Conservation (phyloP, 2,888 invertebrate species). For the Choristoneura rosaceana region DNA sequence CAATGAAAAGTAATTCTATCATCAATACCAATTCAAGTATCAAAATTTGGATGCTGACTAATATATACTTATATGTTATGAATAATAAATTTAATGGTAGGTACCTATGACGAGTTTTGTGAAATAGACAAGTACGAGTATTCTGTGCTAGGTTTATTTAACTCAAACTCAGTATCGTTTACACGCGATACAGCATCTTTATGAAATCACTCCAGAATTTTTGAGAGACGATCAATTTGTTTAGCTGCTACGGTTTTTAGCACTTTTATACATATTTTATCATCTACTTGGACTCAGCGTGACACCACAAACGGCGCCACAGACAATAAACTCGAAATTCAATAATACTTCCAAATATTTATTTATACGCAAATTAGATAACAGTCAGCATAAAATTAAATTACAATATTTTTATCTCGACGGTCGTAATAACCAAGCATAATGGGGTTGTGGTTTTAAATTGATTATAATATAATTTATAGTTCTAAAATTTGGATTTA, state of each 20-base stretch:
- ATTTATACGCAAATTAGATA: slow-evolving; percentile 25
- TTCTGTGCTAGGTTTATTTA: too few relatives aligned
- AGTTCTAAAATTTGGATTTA: slow-evolving; percentile 31
- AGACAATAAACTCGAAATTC: slow-evolving; percentile 2
- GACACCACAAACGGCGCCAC: background rate
- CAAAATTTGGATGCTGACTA: too few relatives aligned
- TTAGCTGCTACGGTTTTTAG: background rate
- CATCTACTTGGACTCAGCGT: background rate
- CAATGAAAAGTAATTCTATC: too few relatives aligned
- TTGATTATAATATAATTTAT: slow-evolving; percentile 35
- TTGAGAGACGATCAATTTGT: background rate
- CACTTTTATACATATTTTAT: slow-evolving; percentile 14
- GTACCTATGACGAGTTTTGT: too few relatives aligned
- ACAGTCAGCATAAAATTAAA: slow-evolving; percentile 22
- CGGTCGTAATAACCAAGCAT: slow-evolving; percentile 21
- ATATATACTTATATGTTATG: too few relatives aligned
- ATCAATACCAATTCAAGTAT: too few relatives aligned
- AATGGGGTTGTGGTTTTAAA: slow-evolving; percentile 38
- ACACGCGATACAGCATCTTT: too few relatives aligned
- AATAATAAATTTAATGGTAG: too few relatives aligned
- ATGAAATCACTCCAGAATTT: too few relatives aligned
- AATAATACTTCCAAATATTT: slow-evolving; percentile 15
- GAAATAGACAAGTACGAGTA: too few relatives aligned
- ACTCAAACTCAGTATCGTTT: too few relatives aligned
- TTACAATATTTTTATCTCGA: slow-evolving; percentile 28